Evolutionary conservation across 2,113 vertebrate species (phyloP).

Genomic region (Hydrolagus affinis): DNA sequence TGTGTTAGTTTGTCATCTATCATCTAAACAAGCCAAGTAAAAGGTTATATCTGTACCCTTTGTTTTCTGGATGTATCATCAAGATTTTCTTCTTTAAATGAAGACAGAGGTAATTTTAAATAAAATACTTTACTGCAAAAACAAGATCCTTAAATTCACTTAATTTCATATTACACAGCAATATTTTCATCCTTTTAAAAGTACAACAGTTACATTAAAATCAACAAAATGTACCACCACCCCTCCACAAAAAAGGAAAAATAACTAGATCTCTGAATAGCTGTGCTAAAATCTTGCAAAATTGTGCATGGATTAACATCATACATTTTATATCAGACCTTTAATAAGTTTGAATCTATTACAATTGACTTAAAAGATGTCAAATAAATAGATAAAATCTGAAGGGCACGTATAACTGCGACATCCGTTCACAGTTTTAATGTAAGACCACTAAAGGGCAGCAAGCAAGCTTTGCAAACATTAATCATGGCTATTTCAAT

Average conservation of each 20-base stretch:
- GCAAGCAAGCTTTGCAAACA: not conserved
- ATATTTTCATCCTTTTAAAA: not conserved
- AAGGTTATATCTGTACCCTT: not conserved
- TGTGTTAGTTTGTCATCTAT: not conserved
- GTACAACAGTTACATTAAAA: not conserved
- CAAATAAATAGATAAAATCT: not conserved
- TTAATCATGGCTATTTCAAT: not conserved
- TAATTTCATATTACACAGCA: not conserved
- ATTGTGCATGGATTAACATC: not conserved
- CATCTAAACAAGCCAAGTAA: not conserved
- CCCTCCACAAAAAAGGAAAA: not conserved
- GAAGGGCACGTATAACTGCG: not conserved
- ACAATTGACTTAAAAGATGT: slow-evolving; percentile 9
- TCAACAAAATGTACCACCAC: not conserved
- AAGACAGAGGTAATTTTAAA: not conserved
- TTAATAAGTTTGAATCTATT: not conserved
- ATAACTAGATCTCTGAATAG: not conserved
- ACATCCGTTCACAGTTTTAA: not conserved
- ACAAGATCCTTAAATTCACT: not conserved
- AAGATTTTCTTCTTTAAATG: not conserved
- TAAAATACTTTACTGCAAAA: not conserved
- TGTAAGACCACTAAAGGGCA: not conserved
- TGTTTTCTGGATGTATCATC: not conserved
- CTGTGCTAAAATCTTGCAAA: not conserved
- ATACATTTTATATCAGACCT: not conserved